phyloP scores from a whole-genome alignment of 92 coral and sea anemone genomes.

The Porites evermanni region DNA sequence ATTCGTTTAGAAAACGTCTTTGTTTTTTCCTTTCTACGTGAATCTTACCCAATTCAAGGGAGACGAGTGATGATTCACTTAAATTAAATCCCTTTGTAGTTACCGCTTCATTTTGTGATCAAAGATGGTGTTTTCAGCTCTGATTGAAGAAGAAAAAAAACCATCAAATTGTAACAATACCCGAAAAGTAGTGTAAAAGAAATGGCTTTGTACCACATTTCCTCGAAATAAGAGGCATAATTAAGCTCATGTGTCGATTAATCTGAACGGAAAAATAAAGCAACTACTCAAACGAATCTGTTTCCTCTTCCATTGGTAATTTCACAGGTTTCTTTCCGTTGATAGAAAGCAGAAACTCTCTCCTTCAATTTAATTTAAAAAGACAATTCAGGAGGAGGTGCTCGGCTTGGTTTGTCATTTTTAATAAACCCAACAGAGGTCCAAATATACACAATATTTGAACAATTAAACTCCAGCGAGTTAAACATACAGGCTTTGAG shows the following conservation, averaged over 20 bases:
- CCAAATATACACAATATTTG: constrained; percentile 57
- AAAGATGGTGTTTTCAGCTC: constrained; percentile 40
- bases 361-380: constrained; percentile 61
- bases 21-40: constrained; percentile 17
- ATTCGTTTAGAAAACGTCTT: constrained; percentile 16
- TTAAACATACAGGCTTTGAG: constrained; percentile 81
- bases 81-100: constrained; percentile 48
- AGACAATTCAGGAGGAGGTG: constrained; percentile 61
- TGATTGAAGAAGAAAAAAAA: constrained; percentile 47
- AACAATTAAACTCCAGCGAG: constrained; percentile 79
- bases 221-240: constrained; percentile 46
- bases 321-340: constrained; percentile 52
- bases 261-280: constrained; percentile 50
- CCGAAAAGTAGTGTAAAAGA: constrained; percentile 39
- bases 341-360: constrained; percentile 19
- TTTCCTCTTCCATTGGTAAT: constrained; percentile 33
- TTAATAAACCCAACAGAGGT: constrained; percentile 60
- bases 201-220: constrained; percentile 39
- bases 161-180: constrained; percentile 46
- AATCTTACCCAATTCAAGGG: constrained; percentile 28
- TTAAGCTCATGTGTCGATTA: constrained; percentile 53
- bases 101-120: constrained; percentile 44
- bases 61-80: constrained; percentile 37
- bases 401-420: constrained; percentile 53
- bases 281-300: constrained; percentile 45